Conservation (phyloP, 2,797 vertebrate species). For the Anabas testudineus region DNA sequence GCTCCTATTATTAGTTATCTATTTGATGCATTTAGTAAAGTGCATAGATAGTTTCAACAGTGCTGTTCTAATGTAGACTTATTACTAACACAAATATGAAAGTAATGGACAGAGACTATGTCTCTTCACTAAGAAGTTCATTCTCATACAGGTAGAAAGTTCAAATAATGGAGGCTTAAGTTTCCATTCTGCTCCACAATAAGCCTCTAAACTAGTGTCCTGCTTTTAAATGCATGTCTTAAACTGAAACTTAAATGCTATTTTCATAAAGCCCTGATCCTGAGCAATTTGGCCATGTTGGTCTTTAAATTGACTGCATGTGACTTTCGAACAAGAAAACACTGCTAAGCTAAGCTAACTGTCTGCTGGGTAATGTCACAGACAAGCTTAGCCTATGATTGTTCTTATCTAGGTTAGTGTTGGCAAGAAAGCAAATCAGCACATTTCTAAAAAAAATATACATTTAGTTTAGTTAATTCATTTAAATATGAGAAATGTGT, state of each 20-base stretch:
- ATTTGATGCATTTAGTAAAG: conserved; percentile 49
- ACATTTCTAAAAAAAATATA: neutral
- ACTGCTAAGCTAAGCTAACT: neutral
- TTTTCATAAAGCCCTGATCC: no score
- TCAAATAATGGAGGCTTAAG: neutral
- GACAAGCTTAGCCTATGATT: no score
- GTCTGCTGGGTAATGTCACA: no score
- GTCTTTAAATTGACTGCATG: no score
- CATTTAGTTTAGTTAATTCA: no score
- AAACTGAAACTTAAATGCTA: neutral
- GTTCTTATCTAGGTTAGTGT: no score
- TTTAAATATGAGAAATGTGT: no score
- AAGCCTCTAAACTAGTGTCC: neutral
- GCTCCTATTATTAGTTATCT: conserved; percentile 44
- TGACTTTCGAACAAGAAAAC: no score
- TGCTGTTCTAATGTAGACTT: conserved; percentile 6
- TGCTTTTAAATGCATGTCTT: neutral
- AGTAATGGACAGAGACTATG: neutral
- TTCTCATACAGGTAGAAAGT: neutral
- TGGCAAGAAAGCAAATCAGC: neutral
- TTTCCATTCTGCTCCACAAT: neutral
- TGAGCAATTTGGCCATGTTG: no score
- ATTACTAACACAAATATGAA: neutral
- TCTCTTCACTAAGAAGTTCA: neutral
- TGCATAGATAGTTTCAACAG: conserved; percentile 10